Percentiles rank a stretch among this genome's conserved stretches.
These are phyloP conservation scores for Mus caroli DNA, from an alignment of 2,797 vertebrate genomes.

Conservation along the genomic window DNA sequence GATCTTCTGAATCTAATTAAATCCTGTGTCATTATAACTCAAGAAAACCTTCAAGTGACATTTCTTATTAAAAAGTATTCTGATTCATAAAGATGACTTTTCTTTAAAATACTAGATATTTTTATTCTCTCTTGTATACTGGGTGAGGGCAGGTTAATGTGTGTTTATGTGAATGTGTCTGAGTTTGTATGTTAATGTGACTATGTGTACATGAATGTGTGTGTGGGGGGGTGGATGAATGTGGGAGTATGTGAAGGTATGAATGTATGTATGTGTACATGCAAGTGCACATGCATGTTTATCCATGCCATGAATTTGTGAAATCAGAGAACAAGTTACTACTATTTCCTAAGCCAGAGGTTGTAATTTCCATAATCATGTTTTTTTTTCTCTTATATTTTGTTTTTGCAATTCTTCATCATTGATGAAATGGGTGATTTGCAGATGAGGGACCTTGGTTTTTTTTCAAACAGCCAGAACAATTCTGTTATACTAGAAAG, in stretches of 20 bases:
- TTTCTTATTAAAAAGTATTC: not conserved
- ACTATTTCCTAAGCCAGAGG: not conserved
- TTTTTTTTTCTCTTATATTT: not conserved
- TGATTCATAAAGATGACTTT: not conserved
- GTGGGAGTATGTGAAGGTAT: not conserved
- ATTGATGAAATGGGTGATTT: not conserved
- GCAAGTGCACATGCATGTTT: not conserved
- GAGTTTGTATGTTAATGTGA: too few species aligned
- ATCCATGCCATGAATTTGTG: not conserved
- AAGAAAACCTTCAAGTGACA: not conserved
- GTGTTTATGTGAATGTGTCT: not conserved
- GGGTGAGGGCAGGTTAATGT: not conserved
- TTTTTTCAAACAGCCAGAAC: not conserved
- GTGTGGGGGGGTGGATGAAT: too few species aligned
- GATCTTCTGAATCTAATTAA: not conserved
- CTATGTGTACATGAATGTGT: not conserved
- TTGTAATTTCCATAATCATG: not conserved
- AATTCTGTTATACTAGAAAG: not conserved
- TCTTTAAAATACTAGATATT: not conserved
- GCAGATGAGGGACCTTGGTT: not conserved
- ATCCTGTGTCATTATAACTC: rapidly evolving
- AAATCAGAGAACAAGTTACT: not conserved
- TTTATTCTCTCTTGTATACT: not conserved
- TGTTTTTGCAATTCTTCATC: not conserved
- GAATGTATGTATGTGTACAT: not conserved